Evolutionary conservation across 2,113 vertebrate genomes (phyloP), one percentile per base, ranked within the genome.

Genomic region (Oostethus manadensis): DNA sequence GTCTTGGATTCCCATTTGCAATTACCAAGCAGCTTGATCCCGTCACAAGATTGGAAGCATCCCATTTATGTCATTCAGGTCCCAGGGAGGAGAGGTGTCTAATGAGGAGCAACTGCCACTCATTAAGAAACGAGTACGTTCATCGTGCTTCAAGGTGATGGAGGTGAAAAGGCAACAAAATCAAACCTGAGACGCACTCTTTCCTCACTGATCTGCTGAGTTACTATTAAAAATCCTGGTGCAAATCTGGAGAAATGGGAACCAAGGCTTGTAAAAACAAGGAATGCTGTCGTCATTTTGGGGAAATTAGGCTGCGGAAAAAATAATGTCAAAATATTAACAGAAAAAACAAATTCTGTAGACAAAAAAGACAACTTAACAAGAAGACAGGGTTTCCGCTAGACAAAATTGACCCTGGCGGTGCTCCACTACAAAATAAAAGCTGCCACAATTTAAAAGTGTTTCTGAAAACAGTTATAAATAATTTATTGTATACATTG

Each of bases 11-110:
- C 75, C 79, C 71, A 72, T 85, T 83, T 80, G 78, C 79, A 81
- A 80, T 83, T 85, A 81, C 62, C 26, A 65, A 72, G 74, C 69
- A 77, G 74, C 71, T 76, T 81, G 78, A 86, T 80, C 73, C 74
- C 58, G 73, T 79, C 74, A 73, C 69, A 80, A 83, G 83, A 88
- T 81, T 84, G 79, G 68, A 76, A 73, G 74, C 75, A 82, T 84
- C 76, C 68, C 75, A 80, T 85, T 84, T 80, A 79, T 75, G 73
- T 66, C 70, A 58, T 78, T 74, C 71, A 66, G 66, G 73, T 83
- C 82, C 80, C 73, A 68, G 66, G 73, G 74, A 76, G 83, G 72
- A 60, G 56, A 70, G 70, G 38, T 70, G 64, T 74, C 80, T 87
- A 81, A 87, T 79, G 71, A 86, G 62, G 65, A 81, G 76, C 62